Conservation (phyloP, 2,113 vertebrate species). For the Petromus typicus region DNA sequence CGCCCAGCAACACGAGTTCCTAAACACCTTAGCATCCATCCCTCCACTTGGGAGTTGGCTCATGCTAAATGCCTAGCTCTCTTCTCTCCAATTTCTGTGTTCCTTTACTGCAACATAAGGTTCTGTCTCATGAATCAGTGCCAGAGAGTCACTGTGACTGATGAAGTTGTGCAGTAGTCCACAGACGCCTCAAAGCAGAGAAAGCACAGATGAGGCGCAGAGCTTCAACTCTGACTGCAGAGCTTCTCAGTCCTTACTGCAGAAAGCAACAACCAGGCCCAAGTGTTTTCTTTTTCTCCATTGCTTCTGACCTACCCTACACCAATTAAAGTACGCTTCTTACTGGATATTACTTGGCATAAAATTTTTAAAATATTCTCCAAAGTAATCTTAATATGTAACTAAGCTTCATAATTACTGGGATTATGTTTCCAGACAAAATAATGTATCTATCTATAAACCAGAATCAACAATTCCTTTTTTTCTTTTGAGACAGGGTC, state of each 20-base stretch:
- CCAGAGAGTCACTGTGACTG: constrained; percentile 9
- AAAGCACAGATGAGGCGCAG: not conserved
- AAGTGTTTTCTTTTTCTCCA: not conserved
- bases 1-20: not conserved
- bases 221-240: constrained; percentile 5
- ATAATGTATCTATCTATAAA: not conserved
- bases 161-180: constrained; percentile 16
- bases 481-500: too few relatives aligned
- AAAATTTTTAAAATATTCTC: not conserved
- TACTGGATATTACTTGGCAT: not conserved
- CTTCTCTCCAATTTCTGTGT: not conserved
- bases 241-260: not conserved
- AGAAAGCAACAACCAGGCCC: not conserved
- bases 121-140: constrained; percentile 18
- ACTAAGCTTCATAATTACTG: not conserved
- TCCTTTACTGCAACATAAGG: not conserved
- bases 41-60: too few relatives aligned
- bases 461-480: too few relatives aligned
- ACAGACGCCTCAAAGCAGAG: constrained; percentile 49
- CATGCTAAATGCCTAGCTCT: not conserved
- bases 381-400: not conserved
- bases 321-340: constrained; percentile 31
- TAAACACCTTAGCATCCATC: not conserved
- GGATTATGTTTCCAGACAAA: not conserved
- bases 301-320: not conserved